phyloP scores from a whole-genome alignment of 2,888 invertebrate genomes.

The Colostygia pectinataria region DNA sequence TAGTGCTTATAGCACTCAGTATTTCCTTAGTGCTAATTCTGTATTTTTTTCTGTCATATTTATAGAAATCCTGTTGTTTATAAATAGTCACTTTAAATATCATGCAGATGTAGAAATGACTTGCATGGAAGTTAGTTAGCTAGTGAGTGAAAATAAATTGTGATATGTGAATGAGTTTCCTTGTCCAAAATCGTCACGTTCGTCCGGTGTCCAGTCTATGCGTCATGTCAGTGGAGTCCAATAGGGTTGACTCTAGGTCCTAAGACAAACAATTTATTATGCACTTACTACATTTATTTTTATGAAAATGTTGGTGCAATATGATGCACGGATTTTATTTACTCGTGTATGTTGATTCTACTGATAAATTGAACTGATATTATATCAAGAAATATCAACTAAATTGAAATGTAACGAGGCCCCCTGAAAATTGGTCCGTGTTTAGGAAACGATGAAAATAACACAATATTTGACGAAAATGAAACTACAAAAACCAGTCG shows the following conservation, averaged over 20 bases:
- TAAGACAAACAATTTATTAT: too few species aligned
- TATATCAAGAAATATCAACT: too few species aligned
- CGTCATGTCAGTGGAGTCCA: conserved; percentile 34
- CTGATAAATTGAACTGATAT: too few species aligned
- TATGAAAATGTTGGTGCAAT: too few species aligned
- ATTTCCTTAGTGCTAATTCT: conserved; percentile 22
- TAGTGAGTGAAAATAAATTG: neutral
- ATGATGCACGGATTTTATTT: too few species aligned
- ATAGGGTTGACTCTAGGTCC: conserved; percentile 1
- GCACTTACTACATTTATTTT: too few species aligned
- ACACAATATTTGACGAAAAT: too few species aligned
- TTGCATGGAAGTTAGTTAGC: neutral
- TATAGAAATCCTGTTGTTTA: conserved; percentile 4
- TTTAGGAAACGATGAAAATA: too few species aligned
- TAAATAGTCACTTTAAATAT: neutral
- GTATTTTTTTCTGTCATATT: conserved; percentile 7
- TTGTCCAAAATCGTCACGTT: conserved; percentile 50
- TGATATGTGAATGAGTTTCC: conserved; percentile 38
- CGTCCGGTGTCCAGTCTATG: conserved; percentile 47
- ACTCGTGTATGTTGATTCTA: too few species aligned
- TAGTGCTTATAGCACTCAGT: conserved; percentile 27
- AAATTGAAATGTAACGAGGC: too few species aligned
- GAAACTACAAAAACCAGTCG: too few species aligned
- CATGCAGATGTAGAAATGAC: neutral
- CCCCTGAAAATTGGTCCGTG: too few species aligned